Evolutionary conservation across 2,797 vertebrate species (phyloP).

Genomic region (Sebastes hubbsi): DNA sequence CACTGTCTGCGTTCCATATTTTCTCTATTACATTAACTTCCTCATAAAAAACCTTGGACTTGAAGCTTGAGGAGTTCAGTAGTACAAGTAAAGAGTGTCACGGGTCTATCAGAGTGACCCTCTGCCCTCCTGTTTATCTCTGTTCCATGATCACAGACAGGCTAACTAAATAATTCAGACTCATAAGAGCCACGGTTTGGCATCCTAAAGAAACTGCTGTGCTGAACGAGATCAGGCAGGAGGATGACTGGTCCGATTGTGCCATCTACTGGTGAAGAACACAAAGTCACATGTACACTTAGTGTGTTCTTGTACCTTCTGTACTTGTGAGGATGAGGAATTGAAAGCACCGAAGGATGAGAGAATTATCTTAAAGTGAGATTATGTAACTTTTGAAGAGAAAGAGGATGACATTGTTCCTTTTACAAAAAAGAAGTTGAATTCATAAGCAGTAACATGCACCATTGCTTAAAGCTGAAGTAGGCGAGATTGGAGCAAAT

Average conservation of each 20-base stretch:
- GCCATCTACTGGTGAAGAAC: conserved; percentile 53
- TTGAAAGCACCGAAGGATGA: not conserved
- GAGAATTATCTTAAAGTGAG: not conserved
- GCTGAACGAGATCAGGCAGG: not conserved
- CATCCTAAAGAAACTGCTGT: not conserved
- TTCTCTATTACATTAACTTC: not conserved
- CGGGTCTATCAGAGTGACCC: not conserved
- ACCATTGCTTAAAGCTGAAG: no score
- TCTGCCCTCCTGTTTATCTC: conserved; percentile 44
- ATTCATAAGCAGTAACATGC: not conserved
- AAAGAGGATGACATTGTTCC: not conserved
- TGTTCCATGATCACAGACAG: conserved; percentile 39
- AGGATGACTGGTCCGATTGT: not conserved
- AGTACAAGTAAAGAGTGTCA: not conserved
- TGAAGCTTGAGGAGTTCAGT: conserved; percentile 33
- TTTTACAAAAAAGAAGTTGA: not conserved
- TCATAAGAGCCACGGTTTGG: conserved; percentile 3
- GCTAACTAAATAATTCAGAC: conserved; percentile 66
- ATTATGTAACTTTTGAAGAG: not conserved
- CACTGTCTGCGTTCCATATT: not conserved
- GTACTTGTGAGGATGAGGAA: not conserved
- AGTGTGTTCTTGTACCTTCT: not conserved
- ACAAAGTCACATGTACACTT: not conserved
- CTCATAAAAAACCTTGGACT: not conserved
- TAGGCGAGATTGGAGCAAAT: no score